These are phyloP conservation scores for Therioaphis trifolii DNA, from an alignment of 2,888 invertebrate species.

Conservation along the genomic window DNA sequence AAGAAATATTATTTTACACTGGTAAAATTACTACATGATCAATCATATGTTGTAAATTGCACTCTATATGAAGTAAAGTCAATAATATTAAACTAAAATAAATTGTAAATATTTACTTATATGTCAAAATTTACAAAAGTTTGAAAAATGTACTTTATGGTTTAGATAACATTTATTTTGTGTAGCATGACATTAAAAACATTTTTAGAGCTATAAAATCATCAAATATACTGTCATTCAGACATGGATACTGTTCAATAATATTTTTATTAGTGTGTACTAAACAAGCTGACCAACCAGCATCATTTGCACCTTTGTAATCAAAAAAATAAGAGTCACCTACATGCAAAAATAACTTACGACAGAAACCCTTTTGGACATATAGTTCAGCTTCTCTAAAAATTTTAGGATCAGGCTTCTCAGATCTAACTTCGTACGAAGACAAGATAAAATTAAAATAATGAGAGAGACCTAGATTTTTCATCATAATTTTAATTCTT, in stretches of 20 bases:
- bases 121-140: background rate
- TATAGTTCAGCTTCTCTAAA: constrained; percentile 75
- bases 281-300: constrained; percentile 79
- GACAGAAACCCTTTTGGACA: constrained; percentile 69
- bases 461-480: constrained; percentile 75
- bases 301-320: constrained; percentile 79
- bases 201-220: constrained; percentile 48
- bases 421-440: constrained; percentile 79
- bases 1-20: too few relatives aligned
- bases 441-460: constrained; percentile 84
- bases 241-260: constrained; percentile 29
- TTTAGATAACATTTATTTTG: constrained; percentile 27
- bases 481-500: constrained; percentile 77
- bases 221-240: constrained; percentile 39
- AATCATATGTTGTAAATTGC: background rate
- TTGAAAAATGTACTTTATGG: background rate
- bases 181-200: constrained; percentile 15
- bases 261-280: constrained; percentile 46
- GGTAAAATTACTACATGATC: too few relatives aligned
- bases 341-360: constrained; percentile 81
- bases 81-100: background rate
- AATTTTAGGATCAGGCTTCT: constrained; percentile 82
- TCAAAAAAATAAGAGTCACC: constrained; percentile 84
- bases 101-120: background rate
- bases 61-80: too few relatives aligned